Evolutionary conservation across 1,140 invertebrate species (phyloP).

Genomic region (Panagrolaimus sp.): DNA sequence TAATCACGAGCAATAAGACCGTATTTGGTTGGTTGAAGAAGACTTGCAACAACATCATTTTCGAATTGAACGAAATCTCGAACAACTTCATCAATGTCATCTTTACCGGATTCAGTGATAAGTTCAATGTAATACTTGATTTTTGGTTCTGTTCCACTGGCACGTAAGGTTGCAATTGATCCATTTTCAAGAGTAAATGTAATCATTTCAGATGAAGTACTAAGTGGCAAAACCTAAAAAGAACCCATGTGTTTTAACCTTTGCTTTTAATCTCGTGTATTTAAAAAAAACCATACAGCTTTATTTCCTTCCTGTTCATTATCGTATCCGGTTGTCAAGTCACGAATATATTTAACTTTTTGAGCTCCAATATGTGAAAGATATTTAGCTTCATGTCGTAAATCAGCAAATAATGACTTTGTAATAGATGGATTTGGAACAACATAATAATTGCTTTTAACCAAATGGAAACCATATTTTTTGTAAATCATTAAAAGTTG

Average conservation of each 20-base stretch:
- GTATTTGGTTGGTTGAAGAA: constrained; percentile 48
- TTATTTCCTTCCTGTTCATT: constrained; percentile 70
- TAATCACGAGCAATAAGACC: constrained; percentile 47
- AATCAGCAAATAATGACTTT: constrained; percentile 44
- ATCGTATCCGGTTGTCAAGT: constrained; percentile 81
- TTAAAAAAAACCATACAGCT: constrained; percentile 63
- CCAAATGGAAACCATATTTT: constrained; percentile 60
- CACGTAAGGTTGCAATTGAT: constrained; percentile 78
- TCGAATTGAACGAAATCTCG: constrained; percentile 43
- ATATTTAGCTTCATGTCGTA: constrained; percentile 57
- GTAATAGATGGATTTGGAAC: constrained; percentile 48
- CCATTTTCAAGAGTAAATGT: constrained; percentile 86
- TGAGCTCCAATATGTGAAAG: constrained; percentile 72
- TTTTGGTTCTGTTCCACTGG: constrained; percentile 97
- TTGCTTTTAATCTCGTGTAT: background rate
- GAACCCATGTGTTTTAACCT: background rate
- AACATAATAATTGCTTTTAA: constrained; percentile 52
- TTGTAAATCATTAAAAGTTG: constrained; percentile 76
- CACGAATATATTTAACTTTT: constrained; percentile 71
- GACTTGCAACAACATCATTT: constrained; percentile 46
- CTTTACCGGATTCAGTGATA: constrained; percentile 51
- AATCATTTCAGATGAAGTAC: constrained; percentile 83
- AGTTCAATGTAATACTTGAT: constrained; percentile 94
- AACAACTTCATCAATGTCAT: constrained; percentile 35
- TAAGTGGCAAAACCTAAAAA: constrained; percentile 69